These are phyloP conservation scores for Euphonia xanthogaster DNA, from an alignment of 2,797 vertebrate species.

Conservation along the genomic window DNA sequence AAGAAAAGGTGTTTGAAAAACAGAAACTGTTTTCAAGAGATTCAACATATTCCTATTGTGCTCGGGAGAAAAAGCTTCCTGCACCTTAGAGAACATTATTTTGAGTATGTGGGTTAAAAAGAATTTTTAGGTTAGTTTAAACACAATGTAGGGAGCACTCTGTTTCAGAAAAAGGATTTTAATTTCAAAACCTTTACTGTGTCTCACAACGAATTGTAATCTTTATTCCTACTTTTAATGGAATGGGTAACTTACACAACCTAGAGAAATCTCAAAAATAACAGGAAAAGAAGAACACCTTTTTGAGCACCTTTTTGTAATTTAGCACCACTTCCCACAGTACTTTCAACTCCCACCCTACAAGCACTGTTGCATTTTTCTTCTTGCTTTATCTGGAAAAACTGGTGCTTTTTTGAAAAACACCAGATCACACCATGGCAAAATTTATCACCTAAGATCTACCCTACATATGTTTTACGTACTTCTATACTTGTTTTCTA, in stretches of 20 bases:
- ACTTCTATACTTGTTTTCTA: not conserved
- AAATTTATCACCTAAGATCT: not conserved
- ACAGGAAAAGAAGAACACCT: not conserved
- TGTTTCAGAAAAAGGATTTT: not conserved
- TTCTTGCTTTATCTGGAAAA: not conserved
- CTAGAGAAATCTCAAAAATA: not conserved
- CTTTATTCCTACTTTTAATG: not conserved
- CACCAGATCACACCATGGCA: not conserved
- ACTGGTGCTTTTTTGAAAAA: not conserved
- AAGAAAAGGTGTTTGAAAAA: conserved; percentile 63
- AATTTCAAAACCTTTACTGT: conserved; percentile 6
- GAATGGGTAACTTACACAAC: not conserved
- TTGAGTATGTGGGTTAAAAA: not conserved
- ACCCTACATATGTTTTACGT: not conserved
- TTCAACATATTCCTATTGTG: conserved; percentile 35
- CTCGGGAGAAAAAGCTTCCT: conserved; percentile 23
- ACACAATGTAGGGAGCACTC: not conserved
- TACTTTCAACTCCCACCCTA: not conserved
- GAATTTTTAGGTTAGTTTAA: not conserved
- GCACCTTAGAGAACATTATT: conserved; percentile 7
- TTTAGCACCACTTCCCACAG: not conserved
- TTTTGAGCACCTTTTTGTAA: not conserved
- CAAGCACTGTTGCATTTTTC: not conserved
- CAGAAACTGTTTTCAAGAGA: conserved; percentile 63
- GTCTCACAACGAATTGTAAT: not conserved